Base-by-base conservation (phyloP, 1,140 invertebrate genomes). In the Lepeophtheirus salmonis region DNA sequence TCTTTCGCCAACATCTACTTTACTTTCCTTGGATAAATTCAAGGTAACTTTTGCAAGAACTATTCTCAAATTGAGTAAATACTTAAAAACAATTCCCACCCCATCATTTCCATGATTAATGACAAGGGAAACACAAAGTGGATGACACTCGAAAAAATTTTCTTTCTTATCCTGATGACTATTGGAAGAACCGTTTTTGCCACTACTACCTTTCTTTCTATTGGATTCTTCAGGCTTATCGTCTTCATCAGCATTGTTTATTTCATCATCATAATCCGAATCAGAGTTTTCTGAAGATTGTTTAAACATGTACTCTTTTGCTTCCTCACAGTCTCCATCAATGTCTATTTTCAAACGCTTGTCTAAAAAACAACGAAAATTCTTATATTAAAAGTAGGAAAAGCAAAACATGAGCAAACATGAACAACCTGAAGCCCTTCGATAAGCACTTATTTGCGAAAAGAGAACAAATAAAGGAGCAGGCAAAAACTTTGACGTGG, bases 401-500 rank as follows among this genome's bases (percentile, higher is more conserved):
- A 17, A 56, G 24, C 50, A 2, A 30, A 14, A 4, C 20, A 16
- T 56, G 24, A 60, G 23, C 21, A 17, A 17, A 66, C 30, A 63
- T 67, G 68, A 76, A n/a, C n/a, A n/a, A 76, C 80, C 81, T 69
- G 80, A 79, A 26, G 80, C 84, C 69, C 88, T 81, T 67, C 80
- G 79, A 70, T 86, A 89, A n/a, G 87, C 84, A 68, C 78, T 77
- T 24, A 80, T 75, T 74, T 91, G 86, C 60, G 86, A 80, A 74
- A 86, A 94, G 1, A 94, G 74, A 62, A 92, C 78, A 74, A 91
- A 96, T 0, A 97, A 72, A 3, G 88, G 81, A 57, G 80, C 74
- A 3, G 89, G 83, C 3, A 96, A 73, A 63, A 86, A 77, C 41
- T 78, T 73, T 13, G 88, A 86, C 56, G 79, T 75, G 65, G 80